Conservation (phyloP, 1,140 invertebrate genomes). For the Drosophila serrata region DNA sequence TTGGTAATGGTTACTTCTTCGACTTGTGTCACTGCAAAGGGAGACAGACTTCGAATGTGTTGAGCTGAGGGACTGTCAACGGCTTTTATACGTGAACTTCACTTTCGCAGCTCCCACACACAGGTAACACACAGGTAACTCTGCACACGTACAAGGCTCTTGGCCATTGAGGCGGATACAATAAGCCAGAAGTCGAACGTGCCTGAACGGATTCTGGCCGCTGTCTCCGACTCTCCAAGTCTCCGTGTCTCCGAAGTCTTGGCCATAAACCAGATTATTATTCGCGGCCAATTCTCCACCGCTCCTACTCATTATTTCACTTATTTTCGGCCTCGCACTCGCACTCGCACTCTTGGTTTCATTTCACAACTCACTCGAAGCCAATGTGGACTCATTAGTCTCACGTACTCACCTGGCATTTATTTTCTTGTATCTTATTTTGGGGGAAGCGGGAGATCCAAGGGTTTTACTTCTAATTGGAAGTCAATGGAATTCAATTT, state of each 20-base stretch:
- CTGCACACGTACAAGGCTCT: slow-evolving; percentile 18
- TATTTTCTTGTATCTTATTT: slow-evolving; percentile 18
- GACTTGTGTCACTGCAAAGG: slow-evolving; percentile 61
- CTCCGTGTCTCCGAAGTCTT: slow-evolving; percentile 12
- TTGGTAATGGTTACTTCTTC: slow-evolving; percentile 63
- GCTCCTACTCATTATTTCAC: slow-evolving; percentile 40
- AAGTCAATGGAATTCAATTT: slow-evolving; percentile 15
- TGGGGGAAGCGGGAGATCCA: slow-evolving; percentile 18
- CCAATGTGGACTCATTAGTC: slow-evolving; percentile 56
- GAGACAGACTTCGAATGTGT: slow-evolving; percentile 61
- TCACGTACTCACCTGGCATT: slow-evolving; percentile 32
- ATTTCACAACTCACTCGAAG: slow-evolving; percentile 45
- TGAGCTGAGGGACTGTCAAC: slow-evolving; percentile 47
- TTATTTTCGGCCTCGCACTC: slow-evolving; percentile 56
- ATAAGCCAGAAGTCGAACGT: slow-evolving; percentile 63
- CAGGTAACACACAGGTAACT: slow-evolving; percentile 21
- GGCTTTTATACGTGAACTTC: slow-evolving; percentile 81
- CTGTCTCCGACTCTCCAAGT: slow-evolving; percentile 15
- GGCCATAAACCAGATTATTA: slow-evolving; percentile 73
- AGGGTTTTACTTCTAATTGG: slow-evolving; percentile 40
- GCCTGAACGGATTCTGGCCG: slow-evolving; percentile 71
- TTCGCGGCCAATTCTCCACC: slow-evolving; percentile 62
- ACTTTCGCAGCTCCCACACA: slow-evolving; percentile 51
- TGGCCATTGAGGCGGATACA: slow-evolving; percentile 59
- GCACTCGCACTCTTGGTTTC: slow-evolving; percentile 67